These are phyloP conservation scores for Apogon talboti DNA, from an alignment of 2,797 vertebrate genomes.

Conservation along the genomic window DNA sequence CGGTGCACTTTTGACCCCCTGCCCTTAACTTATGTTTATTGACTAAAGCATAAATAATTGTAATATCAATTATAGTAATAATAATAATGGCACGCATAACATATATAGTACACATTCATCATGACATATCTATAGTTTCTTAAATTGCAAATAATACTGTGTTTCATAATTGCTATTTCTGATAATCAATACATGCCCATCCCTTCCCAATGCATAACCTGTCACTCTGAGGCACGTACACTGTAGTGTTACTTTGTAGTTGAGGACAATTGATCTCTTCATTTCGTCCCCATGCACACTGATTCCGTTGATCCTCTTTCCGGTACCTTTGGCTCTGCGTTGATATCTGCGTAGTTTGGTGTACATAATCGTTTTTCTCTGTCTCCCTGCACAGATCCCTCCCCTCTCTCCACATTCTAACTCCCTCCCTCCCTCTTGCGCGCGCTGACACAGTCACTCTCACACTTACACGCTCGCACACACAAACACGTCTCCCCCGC, in stretches of 20 bases:
- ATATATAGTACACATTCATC: no score
- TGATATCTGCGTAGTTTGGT: constrained; percentile 84
- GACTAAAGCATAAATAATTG: no score
- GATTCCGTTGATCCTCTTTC: constrained; percentile 77
- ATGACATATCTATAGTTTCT: background rate
- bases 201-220: background rate
- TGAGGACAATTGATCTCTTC: constrained; percentile 8
- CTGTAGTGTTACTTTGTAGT: constrained; percentile 1
- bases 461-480: constrained; percentile 51
- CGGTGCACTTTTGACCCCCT: no score
- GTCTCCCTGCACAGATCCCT: constrained; percentile 64
- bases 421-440: constrained; percentile 57
- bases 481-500: constrained; percentile 69
- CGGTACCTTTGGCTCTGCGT: constrained; percentile 84
- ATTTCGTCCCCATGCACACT: constrained; percentile 33
- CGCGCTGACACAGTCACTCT: constrained; percentile 63
- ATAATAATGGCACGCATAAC: no score
- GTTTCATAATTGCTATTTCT: background rate
- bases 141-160: background rate
- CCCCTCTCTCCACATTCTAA: constrained; percentile 50
- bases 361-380: constrained; percentile 69
- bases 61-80: no score
- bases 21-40: no score
- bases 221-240: background rate
- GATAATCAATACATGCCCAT: background rate